Percentiles rank a stretch among this genome's conserved stretches.
These are phyloP conservation scores for Festucalex cinctus DNA, from an alignment of 2,113 vertebrate species.

Conservation along the genomic window DNA sequence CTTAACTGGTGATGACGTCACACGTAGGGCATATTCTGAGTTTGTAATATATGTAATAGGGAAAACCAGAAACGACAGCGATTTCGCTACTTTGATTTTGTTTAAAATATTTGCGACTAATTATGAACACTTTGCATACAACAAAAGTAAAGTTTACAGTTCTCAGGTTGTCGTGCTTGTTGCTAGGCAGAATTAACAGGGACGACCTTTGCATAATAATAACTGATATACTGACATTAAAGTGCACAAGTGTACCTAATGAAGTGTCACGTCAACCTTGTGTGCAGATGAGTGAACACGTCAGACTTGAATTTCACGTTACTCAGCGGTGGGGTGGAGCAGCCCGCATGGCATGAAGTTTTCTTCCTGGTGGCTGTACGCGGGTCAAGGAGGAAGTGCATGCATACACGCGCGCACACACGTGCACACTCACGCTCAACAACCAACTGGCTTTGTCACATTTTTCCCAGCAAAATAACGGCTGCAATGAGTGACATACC, in stretches of 20 bases:
- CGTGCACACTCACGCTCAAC: constrained; percentile 22
- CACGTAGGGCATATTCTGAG: neutral
- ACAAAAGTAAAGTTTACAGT: neutral
- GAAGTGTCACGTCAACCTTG: neutral
- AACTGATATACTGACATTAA: neutral
- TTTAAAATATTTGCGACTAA: neutral
- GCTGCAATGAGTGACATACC: neutral
- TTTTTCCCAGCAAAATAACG: constrained; percentile 31
- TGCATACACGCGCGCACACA: too few relatives aligned
- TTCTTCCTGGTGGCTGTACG: constrained; percentile 18
- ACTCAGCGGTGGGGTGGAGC: constrained; percentile 29
- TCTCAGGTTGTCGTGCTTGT: too few relatives aligned
- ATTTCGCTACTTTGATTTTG: neutral
- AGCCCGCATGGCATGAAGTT: constrained; percentile 3
- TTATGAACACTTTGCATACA: neutral
- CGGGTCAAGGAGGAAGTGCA: constrained; percentile 42
- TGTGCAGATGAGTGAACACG: constrained; percentile 1
- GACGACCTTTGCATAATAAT: too few relatives aligned
- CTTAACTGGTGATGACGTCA: neutral
- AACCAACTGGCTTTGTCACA: constrained; percentile 53
- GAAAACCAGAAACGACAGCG: neutral
- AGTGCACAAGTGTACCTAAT: neutral
- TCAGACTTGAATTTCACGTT: constrained; percentile 46
- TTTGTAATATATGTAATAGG: neutral
- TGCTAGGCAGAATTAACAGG: too few relatives aligned